Percentiles rank a stretch among this genome's conserved stretches.
phyloP scores from a whole-genome alignment of 1,140 invertebrate species.

The Notospermus geniculatus region DNA sequence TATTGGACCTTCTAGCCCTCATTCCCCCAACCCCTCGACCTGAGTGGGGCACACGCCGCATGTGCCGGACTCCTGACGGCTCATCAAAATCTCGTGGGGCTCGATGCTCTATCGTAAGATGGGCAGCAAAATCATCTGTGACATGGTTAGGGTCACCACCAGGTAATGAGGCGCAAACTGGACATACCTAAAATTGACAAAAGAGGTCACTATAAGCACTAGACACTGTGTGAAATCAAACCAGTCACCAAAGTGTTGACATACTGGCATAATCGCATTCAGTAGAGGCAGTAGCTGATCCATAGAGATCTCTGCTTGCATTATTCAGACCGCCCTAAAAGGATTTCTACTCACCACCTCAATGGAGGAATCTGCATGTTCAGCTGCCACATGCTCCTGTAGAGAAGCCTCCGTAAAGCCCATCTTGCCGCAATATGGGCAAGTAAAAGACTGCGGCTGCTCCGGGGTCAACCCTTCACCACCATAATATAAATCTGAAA shows the following conservation, averaged over 20 bases:
- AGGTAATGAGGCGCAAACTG: constrained; percentile 90
- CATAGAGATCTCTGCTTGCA: constrained; percentile 13
- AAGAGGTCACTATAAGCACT: constrained; percentile 10
- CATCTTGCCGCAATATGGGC: constrained; percentile 94
- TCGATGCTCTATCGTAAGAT: constrained; percentile 89
- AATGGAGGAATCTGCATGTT: constrained; percentile 79
- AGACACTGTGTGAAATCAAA: constrained; percentile 9
- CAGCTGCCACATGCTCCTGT: constrained; percentile 87
- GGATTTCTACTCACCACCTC: constrained; percentile 76
- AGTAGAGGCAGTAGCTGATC: not conserved
- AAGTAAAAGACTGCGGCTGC: constrained; percentile 92
- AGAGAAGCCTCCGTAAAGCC: constrained; percentile 89
- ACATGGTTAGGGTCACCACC: constrained; percentile 96
- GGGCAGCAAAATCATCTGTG: constrained; percentile 95
- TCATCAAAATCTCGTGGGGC: constrained; percentile 67
- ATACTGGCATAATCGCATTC: not conserved
- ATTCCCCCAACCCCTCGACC: constrained; percentile 72
- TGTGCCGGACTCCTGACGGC: constrained; percentile 76
- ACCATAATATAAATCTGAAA: constrained; percentile 88
- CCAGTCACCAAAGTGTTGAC: not conserved
- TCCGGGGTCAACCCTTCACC: constrained; percentile 83
- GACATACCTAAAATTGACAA: constrained; percentile 69
- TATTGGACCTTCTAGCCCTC: constrained; percentile 75
- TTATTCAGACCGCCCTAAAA: no score
- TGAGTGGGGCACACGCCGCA: constrained; percentile 81